A percentile compares a stretch with the other conserved stretches of the same genome.
Evolutionary conservation across 2,888 invertebrate species (phyloP).

Genomic region (Standfussiana lucernea): DNA sequence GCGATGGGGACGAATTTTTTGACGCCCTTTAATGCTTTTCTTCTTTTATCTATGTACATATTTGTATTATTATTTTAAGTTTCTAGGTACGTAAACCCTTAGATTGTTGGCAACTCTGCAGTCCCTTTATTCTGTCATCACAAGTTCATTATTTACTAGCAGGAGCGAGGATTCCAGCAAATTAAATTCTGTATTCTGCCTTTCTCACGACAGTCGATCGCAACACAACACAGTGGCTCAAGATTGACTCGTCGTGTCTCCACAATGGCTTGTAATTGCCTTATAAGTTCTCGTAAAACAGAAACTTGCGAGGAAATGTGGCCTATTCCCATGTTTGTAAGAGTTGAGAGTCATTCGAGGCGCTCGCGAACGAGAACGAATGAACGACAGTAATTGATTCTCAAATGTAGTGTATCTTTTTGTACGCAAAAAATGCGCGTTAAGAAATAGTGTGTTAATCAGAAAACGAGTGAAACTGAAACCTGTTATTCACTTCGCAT

Average conservation of each 20-base stretch:
- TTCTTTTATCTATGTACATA: too few relatives aligned
- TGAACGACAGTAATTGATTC: constrained; percentile 50
- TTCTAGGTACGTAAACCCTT: constrained; percentile 20
- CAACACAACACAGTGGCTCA: constrained; percentile 19
- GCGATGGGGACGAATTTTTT: too few relatives aligned
- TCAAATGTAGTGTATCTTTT: constrained; percentile 26
- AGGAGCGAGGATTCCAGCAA: constrained; percentile 38
- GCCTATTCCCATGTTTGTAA: constrained; percentile 36
- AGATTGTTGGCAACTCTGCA: constrained; percentile 7
- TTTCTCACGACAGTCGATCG: constrained; percentile 49
- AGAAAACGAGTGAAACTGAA: constrained; percentile 40
- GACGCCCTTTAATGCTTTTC: too few relatives aligned
- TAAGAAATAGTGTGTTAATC: constrained; percentile 30
- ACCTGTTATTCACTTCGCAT: constrained; percentile 35
- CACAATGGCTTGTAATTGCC: constrained; percentile 59
- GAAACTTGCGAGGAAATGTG: constrained; percentile 41
- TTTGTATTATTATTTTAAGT: too few relatives aligned
- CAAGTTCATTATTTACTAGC: constrained; percentile 27
- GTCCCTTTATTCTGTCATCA: constrained; percentile 50
- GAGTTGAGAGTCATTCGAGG: constrained; percentile 23
- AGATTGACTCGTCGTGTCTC: constrained; percentile 55
- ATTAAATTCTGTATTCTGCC: constrained; percentile 41
- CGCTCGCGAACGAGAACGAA: constrained; percentile 26
- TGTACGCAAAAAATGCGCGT: constrained; percentile 17
- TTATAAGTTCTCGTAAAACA: constrained; percentile 47